Base-by-base conservation (phyloP, 1,140 invertebrate genomes). In the Microplitis demolitor region DNA sequence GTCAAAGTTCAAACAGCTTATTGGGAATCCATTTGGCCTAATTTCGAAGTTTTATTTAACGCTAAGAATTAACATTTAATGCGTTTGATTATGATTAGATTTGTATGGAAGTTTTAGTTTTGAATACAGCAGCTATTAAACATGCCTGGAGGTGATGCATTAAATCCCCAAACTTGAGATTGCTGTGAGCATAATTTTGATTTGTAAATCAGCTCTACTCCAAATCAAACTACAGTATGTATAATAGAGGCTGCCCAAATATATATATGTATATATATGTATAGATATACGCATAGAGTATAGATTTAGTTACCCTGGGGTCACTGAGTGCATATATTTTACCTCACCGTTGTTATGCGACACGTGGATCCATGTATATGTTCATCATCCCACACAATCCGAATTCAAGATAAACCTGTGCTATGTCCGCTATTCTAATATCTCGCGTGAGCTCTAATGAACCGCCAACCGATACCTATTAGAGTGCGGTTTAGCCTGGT, bases 341-440 rank as follows among this genome's bases (percentile, higher is more conserved):
- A 14, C 61, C 33, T 37, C 24, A 24, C 51, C 11, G 53, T 39
- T 45, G 37, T 14, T 51, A 63, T 63, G 13, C 64, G 16, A 53
- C 63, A 66, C 14, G 14, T 13, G 74, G 76, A 69, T 45, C 39
- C 69, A 78, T 77, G 74, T 71, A 69, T 71, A 72, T 73, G 60
- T 76, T 67, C 64, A 73, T 69, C 50, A 34, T 71, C 5, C 61
- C 37, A 16, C 4, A 45, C 4, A 45, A 50, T n/a, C 61, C 62
- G 39, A 56, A 66, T n/a, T 8, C n/a, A 9, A 51, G 76, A 77
- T 80, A 81, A 81, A 78, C 78, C 64, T 75, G 31, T 71, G 79
- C 79, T 79, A 85, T 85, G 80, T 79, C 64, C 70, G 77, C 73
- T 74, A 85, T 84, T 85, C 83, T 84, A 84, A 83, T 82, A 84